Base-by-base conservation (phyloP, 2,113 vertebrate species). In the Apaloderma vittatum region DNA sequence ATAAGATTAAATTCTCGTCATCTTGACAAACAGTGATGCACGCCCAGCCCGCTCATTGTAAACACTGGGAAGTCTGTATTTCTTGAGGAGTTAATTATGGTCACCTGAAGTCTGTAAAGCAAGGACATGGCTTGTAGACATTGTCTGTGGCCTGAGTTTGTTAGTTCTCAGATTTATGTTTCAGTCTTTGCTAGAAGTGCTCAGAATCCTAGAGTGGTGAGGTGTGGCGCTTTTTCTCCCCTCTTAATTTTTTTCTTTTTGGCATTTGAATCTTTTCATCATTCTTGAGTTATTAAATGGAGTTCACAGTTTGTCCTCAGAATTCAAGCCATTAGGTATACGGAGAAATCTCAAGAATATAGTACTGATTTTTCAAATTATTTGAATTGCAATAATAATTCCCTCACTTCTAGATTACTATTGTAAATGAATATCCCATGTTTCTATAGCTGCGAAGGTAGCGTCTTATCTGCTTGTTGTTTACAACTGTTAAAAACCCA, bases 31-130 rank as follows among this genome's bases (percentile, higher is more conserved):
- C 20, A 23, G 11, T 40, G 34, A 27, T 54, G 43, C 24, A 34
- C 2, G 2, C 43, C 16, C 51, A 14, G 43, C 30, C 11, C 1
- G 2, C 49, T 66, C 1, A 2, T 20, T 27, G 4, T 40, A 23
- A 58, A 49, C 40, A 46, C 37, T 51, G 71, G 58, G 32, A 90
- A 77, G 70, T 30, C 24, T 49, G 6, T 30, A 27, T 36, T 70
- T 83, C 94, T 70, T 86, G 29, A 77, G 48, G 15, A 9, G 15
- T 21, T 87, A n/a, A 80, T 67, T 7, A 27, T 37, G 9, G 36
- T 32, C 83, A 21, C 6, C 27, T 81, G 43, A 26, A 65, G 20
- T 20, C 36, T 1, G 8, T 46, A 83, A 87, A 92, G 12, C 16
- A 82, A 65, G 32, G 18, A 72, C 61, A 57, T 63, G 15, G 15